Conservation (phyloP, 2,113 vertebrate species). For the Eurypyga helias region DNA sequence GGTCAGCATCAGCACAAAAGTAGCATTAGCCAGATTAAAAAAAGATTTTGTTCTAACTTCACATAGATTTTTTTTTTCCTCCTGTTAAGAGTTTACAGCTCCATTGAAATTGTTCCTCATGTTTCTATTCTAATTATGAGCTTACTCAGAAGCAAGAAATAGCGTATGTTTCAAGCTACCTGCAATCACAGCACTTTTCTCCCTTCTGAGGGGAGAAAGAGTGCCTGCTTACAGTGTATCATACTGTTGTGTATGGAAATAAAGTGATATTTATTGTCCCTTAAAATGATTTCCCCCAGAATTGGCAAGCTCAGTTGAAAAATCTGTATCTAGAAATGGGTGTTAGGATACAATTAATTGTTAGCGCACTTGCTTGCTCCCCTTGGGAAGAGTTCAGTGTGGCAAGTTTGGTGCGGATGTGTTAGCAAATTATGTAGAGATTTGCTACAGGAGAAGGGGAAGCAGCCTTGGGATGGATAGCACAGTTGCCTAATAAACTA, state of each 20-base stretch:
- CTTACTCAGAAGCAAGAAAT: conserved; percentile 25
- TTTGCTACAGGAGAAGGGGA: not conserved
- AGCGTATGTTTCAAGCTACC: not conserved
- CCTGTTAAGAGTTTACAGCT: not conserved
- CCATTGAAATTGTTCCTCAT: not conserved
- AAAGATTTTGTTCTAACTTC: conserved; percentile 53
- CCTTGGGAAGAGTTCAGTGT: not conserved
- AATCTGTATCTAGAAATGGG: not conserved
- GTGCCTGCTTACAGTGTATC: not conserved
- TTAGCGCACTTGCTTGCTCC: not conserved
- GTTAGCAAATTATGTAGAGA: not conserved
- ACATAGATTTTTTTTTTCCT: not conserved
- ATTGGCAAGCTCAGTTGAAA: conserved; percentile 41
- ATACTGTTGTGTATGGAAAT: conserved; percentile 22
- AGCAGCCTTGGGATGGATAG: not conserved
- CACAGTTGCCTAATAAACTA: not conserved
- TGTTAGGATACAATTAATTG: conserved; percentile 27
- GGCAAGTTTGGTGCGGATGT: not conserved
- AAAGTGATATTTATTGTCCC: conserved; percentile 42
- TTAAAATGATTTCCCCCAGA: conserved; percentile 30
- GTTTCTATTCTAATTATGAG: conserved; percentile 7
- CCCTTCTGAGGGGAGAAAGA: not conserved
- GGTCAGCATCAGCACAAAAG: conserved; percentile 21
- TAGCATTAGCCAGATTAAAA: conserved; percentile 19
- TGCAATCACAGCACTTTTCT: conserved; percentile 29